phyloP scores from a whole-genome alignment of 2,113 vertebrate species.

The Mastomys natalensis region DNA sequence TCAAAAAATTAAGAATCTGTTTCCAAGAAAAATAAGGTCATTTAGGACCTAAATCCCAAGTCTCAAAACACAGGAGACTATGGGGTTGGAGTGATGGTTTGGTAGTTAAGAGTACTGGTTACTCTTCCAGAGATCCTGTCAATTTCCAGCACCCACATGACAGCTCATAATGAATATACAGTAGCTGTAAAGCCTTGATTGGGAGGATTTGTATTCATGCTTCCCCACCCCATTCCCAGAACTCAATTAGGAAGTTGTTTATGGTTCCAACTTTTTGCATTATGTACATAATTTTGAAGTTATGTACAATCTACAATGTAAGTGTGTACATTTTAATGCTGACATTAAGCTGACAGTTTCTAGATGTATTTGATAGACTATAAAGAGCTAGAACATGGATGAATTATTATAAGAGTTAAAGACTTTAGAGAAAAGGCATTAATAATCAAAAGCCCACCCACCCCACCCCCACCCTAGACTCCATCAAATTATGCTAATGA shows the following conservation, averaged over 20 bases:
- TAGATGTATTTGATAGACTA: neutral
- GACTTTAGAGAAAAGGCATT: neutral
- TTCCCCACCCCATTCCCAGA: neutral
- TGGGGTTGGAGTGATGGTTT: neutral
- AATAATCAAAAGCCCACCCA: neutral
- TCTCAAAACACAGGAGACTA: neutral
- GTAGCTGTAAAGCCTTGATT: neutral
- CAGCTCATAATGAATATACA: neutral
- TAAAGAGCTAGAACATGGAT: neutral
- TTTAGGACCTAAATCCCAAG: neutral
- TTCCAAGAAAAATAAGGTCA: slow-evolving; percentile 41
- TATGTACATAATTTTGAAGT: slow-evolving; percentile 40
- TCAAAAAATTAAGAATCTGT: slow-evolving; percentile 13
- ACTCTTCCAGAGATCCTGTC: neutral
- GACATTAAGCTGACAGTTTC: neutral
- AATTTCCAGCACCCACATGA: neutral
- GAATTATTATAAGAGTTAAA: slow-evolving; percentile 27
- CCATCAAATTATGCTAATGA: neutral
- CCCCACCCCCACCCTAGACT: too few species aligned
- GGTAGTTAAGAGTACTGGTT: neutral
- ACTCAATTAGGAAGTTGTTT: neutral
- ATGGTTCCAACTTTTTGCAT: neutral
- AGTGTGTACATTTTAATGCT: neutral
- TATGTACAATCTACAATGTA: neutral
- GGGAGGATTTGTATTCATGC: slow-evolving; percentile 1